Evolutionary conservation across 2,888 invertebrate genomes (phyloP), one percentile per base, ranked within the genome.

Genomic region (Melanostoma scalare): DNA sequence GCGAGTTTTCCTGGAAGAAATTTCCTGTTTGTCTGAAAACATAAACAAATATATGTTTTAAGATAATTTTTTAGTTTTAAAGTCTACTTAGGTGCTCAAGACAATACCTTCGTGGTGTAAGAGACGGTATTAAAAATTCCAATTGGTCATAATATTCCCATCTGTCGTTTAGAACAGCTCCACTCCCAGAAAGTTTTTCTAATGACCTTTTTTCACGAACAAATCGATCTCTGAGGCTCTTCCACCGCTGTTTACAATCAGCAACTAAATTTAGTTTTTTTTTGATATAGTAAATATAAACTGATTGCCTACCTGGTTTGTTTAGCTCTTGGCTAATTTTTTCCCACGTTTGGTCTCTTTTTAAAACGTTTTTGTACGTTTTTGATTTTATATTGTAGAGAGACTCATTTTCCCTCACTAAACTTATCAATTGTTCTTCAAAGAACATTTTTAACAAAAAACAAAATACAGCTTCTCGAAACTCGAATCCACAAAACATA

Each of bases 131-230:
- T 42, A 60, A 31, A 30, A 60, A 60, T 30, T 42, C 8, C 2
- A 55, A 36, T 5, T 36, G 30, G 30, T 56, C 56, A 40, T 40
- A 40, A 40, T 8, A 8, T 30, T 60, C 60, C 46, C 60, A 60
- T n/a, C 10, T 60, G 4, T 60, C 60, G 42, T 31, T 33, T 44
- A 60, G 44, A 44, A 33, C 40, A 44, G 46, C 46, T 60, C 60
- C 44, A 60, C 60, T 60, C 46, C 46, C 60, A 46, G 44, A 60
- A 2, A 10, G 60, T 60, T 56, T 38, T 20, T 60, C 46, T 42
- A 60, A 42, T 42, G 36, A 60, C 38, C 44, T n/a, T 40, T 60
- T 60, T 44, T 60, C 60, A 42, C 60, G 31, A 46, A 60, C 42
- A 6, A 60, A 44, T 31, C 60, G 42, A 42, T 60, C 60, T 31